Conservation (phyloP, 1,140 invertebrate species). For the Drosophila lowei region DNA sequence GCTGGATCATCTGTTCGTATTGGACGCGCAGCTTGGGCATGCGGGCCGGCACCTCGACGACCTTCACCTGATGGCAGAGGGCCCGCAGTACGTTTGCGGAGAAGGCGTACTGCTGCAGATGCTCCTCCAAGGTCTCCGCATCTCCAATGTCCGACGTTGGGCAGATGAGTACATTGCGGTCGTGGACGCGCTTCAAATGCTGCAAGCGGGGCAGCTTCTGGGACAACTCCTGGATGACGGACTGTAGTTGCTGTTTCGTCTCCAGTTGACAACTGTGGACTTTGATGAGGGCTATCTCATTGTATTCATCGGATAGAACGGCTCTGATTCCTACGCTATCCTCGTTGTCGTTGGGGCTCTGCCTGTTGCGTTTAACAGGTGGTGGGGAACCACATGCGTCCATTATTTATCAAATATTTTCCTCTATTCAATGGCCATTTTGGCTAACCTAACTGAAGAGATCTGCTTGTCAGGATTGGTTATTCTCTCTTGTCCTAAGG, state of each 20-base stretch:
- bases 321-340: constrained; percentile 72
- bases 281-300: constrained; percentile 84
- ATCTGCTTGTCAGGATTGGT: too few species aligned
- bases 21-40: constrained; percentile 88
- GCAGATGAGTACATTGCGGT: constrained; percentile 86
- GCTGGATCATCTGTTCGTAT: constrained; percentile 85
- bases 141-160: constrained; percentile 57
- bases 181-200: constrained; percentile 90
- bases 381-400: constrained; percentile 32
- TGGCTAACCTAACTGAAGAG: too few species aligned
- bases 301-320: constrained; percentile 85
- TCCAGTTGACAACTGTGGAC: constrained; percentile 86
- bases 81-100: constrained; percentile 47
- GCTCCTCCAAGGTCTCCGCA: constrained; percentile 29
- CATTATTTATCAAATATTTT: constrained; percentile 23
- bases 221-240: constrained; percentile 85
- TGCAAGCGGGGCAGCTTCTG: constrained; percentile 85
- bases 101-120: constrained; percentile 46
- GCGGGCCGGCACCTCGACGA: constrained; percentile 85
- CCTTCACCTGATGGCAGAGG: constrained; percentile 84
- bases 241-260: constrained; percentile 86
- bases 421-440: too few species aligned
- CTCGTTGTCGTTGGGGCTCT: neutral
- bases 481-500: too few species aligned
- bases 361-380: constrained; percentile 39